Percentiles rank a stretch among this genome's conserved stretches.
Evolutionary conservation across 2,888 invertebrate genomes (phyloP).

Genomic region (Mechanitis mazaeus): DNA sequence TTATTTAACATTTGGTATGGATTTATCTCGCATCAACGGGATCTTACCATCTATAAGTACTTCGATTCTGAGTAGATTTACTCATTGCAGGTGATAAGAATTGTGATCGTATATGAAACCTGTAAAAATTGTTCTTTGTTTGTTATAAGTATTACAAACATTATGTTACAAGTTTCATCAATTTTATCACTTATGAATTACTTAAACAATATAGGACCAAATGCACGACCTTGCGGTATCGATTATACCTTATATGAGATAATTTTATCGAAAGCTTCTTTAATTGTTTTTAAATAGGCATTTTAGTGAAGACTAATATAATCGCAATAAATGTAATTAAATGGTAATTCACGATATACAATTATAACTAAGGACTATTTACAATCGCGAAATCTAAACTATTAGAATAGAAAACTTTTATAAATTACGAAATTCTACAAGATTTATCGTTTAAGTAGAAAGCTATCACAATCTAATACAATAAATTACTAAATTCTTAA

Average conservation of each 20-base stretch:
- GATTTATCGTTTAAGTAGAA: slow-evolving; percentile 38
- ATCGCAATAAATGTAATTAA: slow-evolving; percentile 18
- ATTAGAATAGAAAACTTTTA: slow-evolving; percentile 24
- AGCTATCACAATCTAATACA: slow-evolving; percentile 69
- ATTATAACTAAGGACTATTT: slow-evolving; percentile 41
- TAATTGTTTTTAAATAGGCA: slow-evolving; percentile 23
- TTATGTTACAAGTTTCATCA: neutral
- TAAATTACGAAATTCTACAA: slow-evolving; percentile 30
- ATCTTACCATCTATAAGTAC: neutral
- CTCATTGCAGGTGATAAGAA: neutral
- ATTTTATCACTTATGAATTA: neutral
- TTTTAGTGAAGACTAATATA: slow-evolving; percentile 15
- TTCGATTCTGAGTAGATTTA: neutral
- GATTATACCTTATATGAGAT: neutral
- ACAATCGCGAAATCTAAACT: slow-evolving; percentile 36
- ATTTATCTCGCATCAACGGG: slow-evolving; percentile 23
- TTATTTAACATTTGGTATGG: slow-evolving; percentile 33
- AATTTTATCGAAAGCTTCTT: slow-evolving; percentile 15
- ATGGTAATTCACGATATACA: slow-evolving; percentile 18
- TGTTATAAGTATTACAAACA: neutral
- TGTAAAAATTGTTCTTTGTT: neutral
- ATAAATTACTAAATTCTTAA: slow-evolving; percentile 57
- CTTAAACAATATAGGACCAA: slow-evolving; percentile 4
- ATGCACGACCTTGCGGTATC: neutral
- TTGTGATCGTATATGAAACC: too few relatives aligned